A percentile compares a stretch with the other conserved stretches of the same genome.
phyloP scores from a whole-genome alignment of 1,140 invertebrate genomes.

The Drosophila murphyi region DNA sequence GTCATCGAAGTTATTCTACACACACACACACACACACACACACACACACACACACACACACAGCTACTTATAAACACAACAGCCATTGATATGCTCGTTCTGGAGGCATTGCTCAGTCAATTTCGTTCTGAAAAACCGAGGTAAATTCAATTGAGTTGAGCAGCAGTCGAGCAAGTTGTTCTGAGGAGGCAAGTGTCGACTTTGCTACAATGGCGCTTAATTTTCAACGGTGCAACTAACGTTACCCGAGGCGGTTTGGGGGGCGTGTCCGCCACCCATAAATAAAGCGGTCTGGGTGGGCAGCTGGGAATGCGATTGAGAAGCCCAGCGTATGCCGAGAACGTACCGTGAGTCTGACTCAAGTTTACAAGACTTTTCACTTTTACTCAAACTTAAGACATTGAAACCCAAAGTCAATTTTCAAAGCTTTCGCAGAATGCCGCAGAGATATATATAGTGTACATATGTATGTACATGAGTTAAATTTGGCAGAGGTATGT shows the following conservation, averaged over 20 bases:
- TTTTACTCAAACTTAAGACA: slow-evolving; percentile 61
- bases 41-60: slow-evolving; percentile 37
- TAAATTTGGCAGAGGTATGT: not conserved
- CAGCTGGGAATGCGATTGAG: slow-evolving; percentile 3
- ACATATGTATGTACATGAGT: not conserved
- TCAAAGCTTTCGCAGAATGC: slow-evolving; percentile 40
- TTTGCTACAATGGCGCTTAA: slow-evolving; percentile 72
- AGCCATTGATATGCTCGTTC: slow-evolving; percentile 59
- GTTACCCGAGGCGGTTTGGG: not conserved
- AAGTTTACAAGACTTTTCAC: slow-evolving; percentile 76
- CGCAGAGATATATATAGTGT: not conserved
- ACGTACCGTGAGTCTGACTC: slow-evolving; percentile 34
- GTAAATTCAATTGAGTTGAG: slow-evolving; percentile 78
- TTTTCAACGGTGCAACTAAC: slow-evolving; percentile 64
- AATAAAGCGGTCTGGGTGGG: not conserved
- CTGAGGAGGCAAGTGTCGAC: slow-evolving; percentile 13
- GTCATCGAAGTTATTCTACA: slow-evolving; percentile 17
- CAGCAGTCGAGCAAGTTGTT: slow-evolving; percentile 27
- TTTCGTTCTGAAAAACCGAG: slow-evolving; percentile 69
- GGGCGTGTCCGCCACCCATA: slow-evolving; percentile 1
- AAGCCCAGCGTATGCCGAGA: slow-evolving; percentile 22
- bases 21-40: slow-evolving; percentile 40
- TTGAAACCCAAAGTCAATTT: slow-evolving; percentile 59
- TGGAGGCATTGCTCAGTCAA: slow-evolving; percentile 55
- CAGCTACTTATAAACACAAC: slow-evolving; percentile 14